These are phyloP conservation scores for Drosophila nikananu DNA, from an alignment of 1,140 invertebrate species.

Conservation along the genomic window DNA sequence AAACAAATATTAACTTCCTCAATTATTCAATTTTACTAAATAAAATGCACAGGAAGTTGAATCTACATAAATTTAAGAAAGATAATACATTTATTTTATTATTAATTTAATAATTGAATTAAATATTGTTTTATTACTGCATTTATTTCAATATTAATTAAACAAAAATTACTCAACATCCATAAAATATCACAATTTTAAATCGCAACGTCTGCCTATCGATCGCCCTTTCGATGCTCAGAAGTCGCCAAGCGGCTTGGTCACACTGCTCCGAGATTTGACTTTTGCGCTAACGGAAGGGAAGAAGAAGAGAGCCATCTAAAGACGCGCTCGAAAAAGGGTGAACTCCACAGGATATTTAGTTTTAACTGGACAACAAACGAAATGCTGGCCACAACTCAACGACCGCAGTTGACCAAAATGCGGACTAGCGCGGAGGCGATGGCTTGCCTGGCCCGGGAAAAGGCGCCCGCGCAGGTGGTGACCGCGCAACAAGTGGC, in stretches of 20 bases:
- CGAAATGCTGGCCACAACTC: slow-evolving; percentile 3
- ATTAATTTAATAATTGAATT: too few species aligned
- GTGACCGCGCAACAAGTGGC: slow-evolving; percentile 42
- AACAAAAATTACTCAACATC: too few species aligned
- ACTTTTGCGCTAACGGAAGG: slow-evolving; percentile 76
- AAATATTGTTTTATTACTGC: too few species aligned
- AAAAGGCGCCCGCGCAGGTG: slow-evolving; percentile 43
- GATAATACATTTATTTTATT: too few species aligned
- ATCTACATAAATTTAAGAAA: background rate
- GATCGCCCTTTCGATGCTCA: background rate
- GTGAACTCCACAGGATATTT: background rate
- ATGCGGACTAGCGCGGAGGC: slow-evolving; percentile 51
- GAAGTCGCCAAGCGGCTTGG: background rate
- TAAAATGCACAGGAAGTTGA: background rate
- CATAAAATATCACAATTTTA: too few species aligned
- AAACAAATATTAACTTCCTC: background rate
- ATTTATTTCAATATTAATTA: too few species aligned
- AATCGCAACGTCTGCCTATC: background rate
- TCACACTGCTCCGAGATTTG: slow-evolving; percentile 52
- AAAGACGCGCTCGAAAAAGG: slow-evolving; percentile 42
- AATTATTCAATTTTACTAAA: background rate
- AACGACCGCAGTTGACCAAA: slow-evolving; percentile 41
- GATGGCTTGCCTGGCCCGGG: slow-evolving; percentile 41
- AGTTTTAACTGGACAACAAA: background rate
- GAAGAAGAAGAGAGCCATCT: slow-evolving; percentile 23